Percentiles rank a stretch among this genome's conserved stretches.
Evolutionary conservation across 2,888 invertebrate genomes (phyloP).

Genomic region (Cancer borealis): DNA sequence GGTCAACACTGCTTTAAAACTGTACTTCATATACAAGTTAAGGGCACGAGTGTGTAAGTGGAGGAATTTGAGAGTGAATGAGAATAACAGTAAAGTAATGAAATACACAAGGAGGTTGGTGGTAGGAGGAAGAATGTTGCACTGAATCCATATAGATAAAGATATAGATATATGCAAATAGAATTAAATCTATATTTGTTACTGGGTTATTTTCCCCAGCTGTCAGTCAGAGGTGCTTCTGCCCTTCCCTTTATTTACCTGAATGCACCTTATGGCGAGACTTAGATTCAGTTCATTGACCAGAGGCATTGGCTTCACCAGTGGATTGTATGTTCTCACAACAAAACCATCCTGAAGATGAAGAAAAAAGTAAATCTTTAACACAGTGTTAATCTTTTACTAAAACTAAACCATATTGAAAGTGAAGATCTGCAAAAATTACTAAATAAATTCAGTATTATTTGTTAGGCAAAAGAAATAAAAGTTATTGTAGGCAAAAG

Average conservation of each 20-base stretch:
- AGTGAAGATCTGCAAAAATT: too few species aligned
- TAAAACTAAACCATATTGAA: not conserved
- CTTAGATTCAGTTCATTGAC: conserved; percentile 87
- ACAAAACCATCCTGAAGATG: conserved; percentile 87
- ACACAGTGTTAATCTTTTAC: not conserved
- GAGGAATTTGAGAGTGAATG: too few species aligned
- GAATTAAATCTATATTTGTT: not conserved
- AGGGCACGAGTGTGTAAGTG: not conserved
- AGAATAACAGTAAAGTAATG: too few species aligned
- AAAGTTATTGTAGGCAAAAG: not conserved
- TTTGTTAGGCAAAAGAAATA: too few species aligned
- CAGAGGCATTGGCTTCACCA: conserved; percentile 82
- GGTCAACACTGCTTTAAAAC: not conserved
- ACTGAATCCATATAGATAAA: too few species aligned
- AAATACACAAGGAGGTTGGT: too few species aligned
- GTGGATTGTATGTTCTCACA: conserved; percentile 86
- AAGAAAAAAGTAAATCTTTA: not conserved
- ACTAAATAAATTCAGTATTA: too few species aligned
- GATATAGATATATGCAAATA: not conserved
- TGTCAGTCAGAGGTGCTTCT: not conserved
- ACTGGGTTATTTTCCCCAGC: not conserved
- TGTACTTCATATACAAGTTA: not conserved
- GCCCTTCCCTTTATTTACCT: conserved; percentile 81
- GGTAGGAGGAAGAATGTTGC: too few species aligned
- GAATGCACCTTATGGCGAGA: conserved; percentile 89